Conservation (phyloP, 2,113 vertebrate genomes). For the Megaptera novaeangliae region DNA sequence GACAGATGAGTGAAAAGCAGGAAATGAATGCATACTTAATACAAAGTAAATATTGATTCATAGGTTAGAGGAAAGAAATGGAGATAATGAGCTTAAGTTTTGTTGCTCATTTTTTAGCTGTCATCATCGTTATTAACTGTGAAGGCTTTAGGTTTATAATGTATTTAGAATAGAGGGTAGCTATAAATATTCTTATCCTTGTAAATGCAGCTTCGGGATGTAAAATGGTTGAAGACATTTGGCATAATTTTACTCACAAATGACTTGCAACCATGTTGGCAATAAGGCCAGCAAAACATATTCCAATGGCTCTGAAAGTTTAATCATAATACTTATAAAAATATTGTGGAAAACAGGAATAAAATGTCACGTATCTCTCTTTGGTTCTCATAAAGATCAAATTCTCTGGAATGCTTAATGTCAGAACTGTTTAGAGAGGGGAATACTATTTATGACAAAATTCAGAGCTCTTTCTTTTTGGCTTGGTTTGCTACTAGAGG, state of each 20-base stretch:
- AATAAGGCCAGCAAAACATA: background rate
- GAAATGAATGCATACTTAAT: background rate
- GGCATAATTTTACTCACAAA: background rate
- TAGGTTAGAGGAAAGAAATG: background rate
- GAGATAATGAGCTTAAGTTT: background rate
- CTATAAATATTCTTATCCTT: background rate
- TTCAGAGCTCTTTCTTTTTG: conserved; percentile 8
- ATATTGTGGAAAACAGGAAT: background rate
- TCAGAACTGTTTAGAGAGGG: background rate
- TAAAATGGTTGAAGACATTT: background rate
- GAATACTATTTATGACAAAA: background rate
- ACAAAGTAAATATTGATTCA: background rate
- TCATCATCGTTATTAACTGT: background rate
- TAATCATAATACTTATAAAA: background rate
- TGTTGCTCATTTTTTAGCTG: background rate
- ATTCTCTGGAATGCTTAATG: background rate
- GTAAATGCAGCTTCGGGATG: background rate
- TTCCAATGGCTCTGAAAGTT: background rate
- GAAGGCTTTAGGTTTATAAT: background rate
- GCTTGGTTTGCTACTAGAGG: background rate
- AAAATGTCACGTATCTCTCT: background rate
- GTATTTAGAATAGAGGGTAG: background rate
- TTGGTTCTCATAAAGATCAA: background rate
- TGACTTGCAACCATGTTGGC: background rate
- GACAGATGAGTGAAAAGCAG: background rate